Evolutionary conservation across 2,113 vertebrate genomes (phyloP).

Genomic region (Engystomops pustulosus): DNA sequence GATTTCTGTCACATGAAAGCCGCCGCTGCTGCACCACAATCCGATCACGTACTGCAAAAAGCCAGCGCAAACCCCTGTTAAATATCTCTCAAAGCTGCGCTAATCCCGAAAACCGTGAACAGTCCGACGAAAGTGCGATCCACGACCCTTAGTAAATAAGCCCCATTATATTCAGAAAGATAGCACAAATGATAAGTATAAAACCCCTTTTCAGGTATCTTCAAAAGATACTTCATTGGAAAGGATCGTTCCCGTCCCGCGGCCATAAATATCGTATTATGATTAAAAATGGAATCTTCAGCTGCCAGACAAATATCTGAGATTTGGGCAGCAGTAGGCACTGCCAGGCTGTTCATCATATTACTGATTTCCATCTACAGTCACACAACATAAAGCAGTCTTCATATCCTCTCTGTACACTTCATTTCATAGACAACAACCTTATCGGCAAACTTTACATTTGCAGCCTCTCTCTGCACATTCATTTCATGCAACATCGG

Average conservation of each 20-base stretch:
- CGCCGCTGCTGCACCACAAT: too few species aligned
- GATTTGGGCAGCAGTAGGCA: neutral
- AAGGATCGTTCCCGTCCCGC: neutral
- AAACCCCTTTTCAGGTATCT: neutral
- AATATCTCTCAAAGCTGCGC: too few species aligned
- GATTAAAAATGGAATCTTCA: conserved; percentile 7
- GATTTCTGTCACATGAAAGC: too few species aligned
- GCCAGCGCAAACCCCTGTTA: too few species aligned
- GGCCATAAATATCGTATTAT: neutral
- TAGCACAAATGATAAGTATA: neutral
- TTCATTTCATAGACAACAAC: conserved; percentile 58
- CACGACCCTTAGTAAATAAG: too few species aligned
- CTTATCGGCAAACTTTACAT: conserved; percentile 53
- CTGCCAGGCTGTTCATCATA: neutral
- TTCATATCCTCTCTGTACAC: conserved; percentile 45
- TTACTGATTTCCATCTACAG: conserved; percentile 41
- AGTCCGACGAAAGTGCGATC: too few species aligned
- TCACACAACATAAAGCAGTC: conserved; percentile 46
- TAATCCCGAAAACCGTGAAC: too few species aligned
- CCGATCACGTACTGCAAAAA: too few species aligned
- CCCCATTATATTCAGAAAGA: neutral
- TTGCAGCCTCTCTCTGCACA: conserved; percentile 33
- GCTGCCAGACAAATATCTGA: neutral
- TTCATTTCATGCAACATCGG: conserved; percentile 55
- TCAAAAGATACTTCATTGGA: neutral